These are phyloP conservation scores for Oikopleura albicans DNA, from an alignment of 23 tunicate genomes.

Conservation along the genomic window DNA sequence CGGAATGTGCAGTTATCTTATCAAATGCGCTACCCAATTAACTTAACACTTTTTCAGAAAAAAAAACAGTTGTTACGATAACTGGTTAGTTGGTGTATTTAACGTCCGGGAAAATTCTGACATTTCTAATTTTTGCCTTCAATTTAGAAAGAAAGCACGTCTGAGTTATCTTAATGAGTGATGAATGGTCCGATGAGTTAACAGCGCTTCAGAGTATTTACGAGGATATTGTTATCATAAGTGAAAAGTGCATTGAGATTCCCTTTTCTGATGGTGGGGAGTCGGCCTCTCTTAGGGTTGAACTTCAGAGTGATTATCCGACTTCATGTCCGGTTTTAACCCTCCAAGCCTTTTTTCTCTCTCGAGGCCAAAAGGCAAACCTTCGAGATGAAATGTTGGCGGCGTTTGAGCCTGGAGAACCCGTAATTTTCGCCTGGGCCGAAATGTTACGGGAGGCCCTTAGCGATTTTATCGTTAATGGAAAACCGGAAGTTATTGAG, in stretches of 20 bases:
- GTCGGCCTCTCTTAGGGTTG: background rate
- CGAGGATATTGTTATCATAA: background rate
- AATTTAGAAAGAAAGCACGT: too few relatives aligned
- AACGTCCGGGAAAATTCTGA: too few relatives aligned
- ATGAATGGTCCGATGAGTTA: slow-evolving; percentile 10
- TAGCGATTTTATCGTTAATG: too few relatives aligned
- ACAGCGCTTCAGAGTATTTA: background rate
- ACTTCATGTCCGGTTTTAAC: background rate
- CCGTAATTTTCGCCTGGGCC: background rate
- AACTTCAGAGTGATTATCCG: background rate
- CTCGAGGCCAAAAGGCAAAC: background rate
- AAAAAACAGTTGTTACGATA: too few relatives aligned
- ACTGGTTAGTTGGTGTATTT: too few relatives aligned
- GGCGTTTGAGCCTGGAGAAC: background rate
- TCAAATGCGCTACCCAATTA: too few relatives aligned
- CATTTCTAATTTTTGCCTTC: too few relatives aligned
- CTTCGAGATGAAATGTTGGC: background rate
- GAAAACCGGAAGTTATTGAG: too few relatives aligned
- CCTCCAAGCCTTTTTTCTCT: background rate
- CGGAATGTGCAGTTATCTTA: too few relatives aligned
- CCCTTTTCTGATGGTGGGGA: background rate
- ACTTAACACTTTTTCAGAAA: too few relatives aligned
- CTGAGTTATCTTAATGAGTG: too few relatives aligned
- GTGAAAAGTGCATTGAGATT: background rate
- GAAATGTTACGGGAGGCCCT: background rate